A percentile compares a stretch with the other conserved stretches of the same genome.
phyloP scores from a whole-genome alignment of 2,888 invertebrate genomes.

The Imbricaverruca yamaguchii region DNA sequence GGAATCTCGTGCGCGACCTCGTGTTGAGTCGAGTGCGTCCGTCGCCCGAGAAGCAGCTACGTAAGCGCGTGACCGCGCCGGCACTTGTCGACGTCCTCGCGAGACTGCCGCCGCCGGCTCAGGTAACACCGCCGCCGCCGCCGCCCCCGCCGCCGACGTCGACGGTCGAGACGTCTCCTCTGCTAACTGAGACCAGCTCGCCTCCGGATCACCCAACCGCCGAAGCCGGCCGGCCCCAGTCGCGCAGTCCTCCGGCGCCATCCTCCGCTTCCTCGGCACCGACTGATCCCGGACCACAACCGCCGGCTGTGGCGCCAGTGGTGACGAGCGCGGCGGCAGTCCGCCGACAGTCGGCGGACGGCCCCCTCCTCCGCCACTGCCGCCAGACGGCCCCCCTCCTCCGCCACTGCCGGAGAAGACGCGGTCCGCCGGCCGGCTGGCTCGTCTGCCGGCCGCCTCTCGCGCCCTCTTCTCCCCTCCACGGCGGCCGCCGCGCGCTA shows the following conservation, averaged over 20 bases:
- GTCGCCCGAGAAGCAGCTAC: not conserved
- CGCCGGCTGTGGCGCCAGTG: too few relatives aligned
- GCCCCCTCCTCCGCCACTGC: not conserved
- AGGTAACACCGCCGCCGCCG: not conserved
- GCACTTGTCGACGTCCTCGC: not conserved
- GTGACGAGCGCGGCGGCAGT: not conserved
- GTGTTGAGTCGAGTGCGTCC: not conserved
- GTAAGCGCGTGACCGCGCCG: not conserved
- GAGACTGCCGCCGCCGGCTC: too few relatives aligned
- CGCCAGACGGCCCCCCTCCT: not conserved
- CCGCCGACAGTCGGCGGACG: not conserved
- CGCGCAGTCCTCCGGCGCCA: too few relatives aligned
- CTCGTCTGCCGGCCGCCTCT: not conserved
- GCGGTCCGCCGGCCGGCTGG: not conserved
- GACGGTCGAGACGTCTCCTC: not conserved
- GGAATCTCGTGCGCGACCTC: not conserved
- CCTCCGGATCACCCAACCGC: too few relatives aligned
- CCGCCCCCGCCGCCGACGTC: not conserved
- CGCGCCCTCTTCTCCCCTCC: constrained; percentile 6
- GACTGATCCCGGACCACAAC: too few relatives aligned
- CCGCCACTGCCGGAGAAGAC: constrained; percentile 13
- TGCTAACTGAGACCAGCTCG: not conserved
- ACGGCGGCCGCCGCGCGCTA: not conserved
- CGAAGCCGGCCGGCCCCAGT: too few relatives aligned
- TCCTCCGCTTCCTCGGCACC: too few relatives aligned